These are phyloP conservation scores for Drosophila triauraria DNA, from an alignment of 1,140 invertebrate genomes.

Conservation along the genomic window DNA sequence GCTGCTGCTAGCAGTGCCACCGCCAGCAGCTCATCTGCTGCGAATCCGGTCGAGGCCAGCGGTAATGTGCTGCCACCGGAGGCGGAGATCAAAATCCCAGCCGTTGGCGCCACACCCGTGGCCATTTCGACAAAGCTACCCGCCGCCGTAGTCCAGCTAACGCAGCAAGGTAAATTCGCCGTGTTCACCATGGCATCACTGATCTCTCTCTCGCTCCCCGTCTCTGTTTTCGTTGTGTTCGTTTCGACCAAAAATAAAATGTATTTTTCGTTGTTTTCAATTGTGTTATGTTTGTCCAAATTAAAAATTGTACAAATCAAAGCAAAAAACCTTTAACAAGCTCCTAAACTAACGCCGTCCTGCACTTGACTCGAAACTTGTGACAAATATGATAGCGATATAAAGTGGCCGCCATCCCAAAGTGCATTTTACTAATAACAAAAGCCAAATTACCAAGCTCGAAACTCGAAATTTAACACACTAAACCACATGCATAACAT, in stretches of 20 bases:
- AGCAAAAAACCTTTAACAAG: conserved; percentile 40
- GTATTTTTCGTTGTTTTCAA: conserved; percentile 46
- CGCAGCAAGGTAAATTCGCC: conserved; percentile 86
- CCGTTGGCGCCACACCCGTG: conserved; percentile 88
- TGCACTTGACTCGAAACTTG: conserved; percentile 32
- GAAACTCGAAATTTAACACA: conserved; percentile 62
- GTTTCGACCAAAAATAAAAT: conserved; percentile 47
- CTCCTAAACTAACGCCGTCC: conserved; percentile 11
- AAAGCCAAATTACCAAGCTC: conserved; percentile 21
- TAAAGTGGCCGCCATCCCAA: conserved; percentile 32
- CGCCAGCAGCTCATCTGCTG: conserved; percentile 22
- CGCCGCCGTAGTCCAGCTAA: conserved; percentile 87
- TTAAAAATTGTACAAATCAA: conserved; percentile 43
- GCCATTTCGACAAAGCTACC: conserved; percentile 88
- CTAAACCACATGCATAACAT: conserved; percentile 51
- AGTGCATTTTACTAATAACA: conserved; percentile 54
- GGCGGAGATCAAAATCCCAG: conserved; percentile 88
- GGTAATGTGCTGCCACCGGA: conserved; percentile 78
- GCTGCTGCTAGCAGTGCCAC: conserved; percentile 25
- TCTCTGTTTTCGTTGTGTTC: conserved; percentile 56
- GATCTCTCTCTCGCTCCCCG: conserved; percentile 35
- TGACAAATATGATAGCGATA: conserved; percentile 3
- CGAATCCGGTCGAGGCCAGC: conserved; percentile 53
- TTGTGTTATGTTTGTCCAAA: conserved; percentile 48
- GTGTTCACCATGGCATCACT: conserved; percentile 24